These are phyloP conservation scores for Palythoa grandis DNA, from an alignment of 92 coral and sea anemone species.

Conservation along the genomic window DNA sequence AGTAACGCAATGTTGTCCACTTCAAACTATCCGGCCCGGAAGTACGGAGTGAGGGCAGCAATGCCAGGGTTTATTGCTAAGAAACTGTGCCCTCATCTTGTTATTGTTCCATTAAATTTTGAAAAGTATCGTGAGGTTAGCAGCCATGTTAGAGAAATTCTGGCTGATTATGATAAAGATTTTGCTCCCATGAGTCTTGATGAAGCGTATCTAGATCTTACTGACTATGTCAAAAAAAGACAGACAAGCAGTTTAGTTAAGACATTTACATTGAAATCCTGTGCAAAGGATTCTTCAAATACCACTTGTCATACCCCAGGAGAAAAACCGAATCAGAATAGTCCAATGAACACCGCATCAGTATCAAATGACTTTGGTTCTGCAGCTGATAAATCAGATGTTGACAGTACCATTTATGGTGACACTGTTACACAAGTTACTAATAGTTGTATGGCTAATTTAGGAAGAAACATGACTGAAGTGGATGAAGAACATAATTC, in stretches of 20 bases:
- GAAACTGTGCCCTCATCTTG: constrained; percentile 91
- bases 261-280: background rate
- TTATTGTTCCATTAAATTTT: constrained; percentile 80
- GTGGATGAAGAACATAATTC: background rate
- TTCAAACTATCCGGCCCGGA: constrained; percentile 92
- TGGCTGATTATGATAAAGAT: constrained; percentile 84
- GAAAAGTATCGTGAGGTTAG: constrained; percentile 86
- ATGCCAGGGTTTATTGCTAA: constrained; percentile 99
- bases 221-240: constrained; percentile 76
- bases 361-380: background rate
- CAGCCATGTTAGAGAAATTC: constrained; percentile 72
- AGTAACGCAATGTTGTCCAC: constrained; percentile 90
- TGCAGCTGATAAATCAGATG: background rate
- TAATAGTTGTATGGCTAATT: background rate
- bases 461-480: background rate
- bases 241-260: constrained; percentile 26
- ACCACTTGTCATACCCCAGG: background rate
- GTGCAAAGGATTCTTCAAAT: background rate
- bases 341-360: background rate
- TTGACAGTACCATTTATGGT: background rate
- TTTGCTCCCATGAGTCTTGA: constrained; percentile 90
- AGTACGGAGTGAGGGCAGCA: constrained; percentile 96
- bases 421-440: background rate
- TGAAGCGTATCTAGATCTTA: constrained; percentile 94
- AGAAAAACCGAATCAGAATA: background rate